Conservation (phyloP, 2,797 vertebrate species). For the Tangara arthus region DNA sequence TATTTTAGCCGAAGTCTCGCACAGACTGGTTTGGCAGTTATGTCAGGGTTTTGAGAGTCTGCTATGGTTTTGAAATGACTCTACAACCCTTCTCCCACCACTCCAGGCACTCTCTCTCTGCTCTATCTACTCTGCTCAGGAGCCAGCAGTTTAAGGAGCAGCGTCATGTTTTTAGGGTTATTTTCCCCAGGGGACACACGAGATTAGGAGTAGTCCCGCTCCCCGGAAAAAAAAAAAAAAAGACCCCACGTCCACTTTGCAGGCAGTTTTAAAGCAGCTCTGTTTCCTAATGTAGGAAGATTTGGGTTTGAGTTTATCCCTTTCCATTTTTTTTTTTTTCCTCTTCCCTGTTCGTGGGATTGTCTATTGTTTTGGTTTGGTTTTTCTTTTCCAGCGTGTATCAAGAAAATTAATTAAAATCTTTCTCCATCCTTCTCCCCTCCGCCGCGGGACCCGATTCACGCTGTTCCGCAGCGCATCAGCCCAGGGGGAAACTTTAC, state of each 20-base stretch:
- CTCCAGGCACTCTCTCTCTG: background rate
- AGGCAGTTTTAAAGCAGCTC: background rate
- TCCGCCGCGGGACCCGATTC: background rate
- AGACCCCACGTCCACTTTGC: background rate
- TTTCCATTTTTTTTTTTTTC: background rate
- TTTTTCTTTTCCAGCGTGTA: background rate
- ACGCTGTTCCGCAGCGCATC: background rate
- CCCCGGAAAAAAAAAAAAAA: background rate
- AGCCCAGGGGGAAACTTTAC: background rate
- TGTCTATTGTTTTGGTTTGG: background rate
- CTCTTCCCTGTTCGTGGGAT: too few species aligned
- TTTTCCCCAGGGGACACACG: background rate
- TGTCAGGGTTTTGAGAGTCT: background rate
- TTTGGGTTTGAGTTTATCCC: background rate
- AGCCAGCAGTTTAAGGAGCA: background rate
- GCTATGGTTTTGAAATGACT: background rate
- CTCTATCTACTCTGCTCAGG: background rate
- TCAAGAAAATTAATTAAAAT: background rate
- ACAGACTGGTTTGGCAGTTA: background rate
- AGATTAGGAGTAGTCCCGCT: background rate
- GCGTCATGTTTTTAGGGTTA: background rate
- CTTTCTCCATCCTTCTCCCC: background rate
- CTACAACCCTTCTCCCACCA: background rate
- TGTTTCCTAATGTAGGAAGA: background rate
- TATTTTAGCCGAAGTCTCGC: background rate